phyloP scores from a whole-genome alignment of 1,140 invertebrate genomes.

The Pseudomyrmex sp. region DNA sequence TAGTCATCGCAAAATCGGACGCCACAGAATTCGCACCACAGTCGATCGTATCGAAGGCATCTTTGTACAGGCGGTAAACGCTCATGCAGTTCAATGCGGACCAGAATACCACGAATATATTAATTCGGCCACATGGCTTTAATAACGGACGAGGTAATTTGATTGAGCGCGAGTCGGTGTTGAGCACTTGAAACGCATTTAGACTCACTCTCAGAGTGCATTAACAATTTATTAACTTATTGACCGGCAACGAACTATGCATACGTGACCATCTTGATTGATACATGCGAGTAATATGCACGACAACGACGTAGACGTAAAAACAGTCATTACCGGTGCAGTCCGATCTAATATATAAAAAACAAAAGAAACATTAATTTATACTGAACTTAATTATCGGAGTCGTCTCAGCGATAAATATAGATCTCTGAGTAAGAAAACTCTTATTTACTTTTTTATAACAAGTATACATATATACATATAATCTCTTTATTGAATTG shows the following conservation, averaged over 20 bases:
- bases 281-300: slow-evolving; percentile 22
- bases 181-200: slow-evolving; percentile 16
- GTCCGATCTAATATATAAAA: neutral
- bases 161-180: slow-evolving; percentile 13
- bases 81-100: neutral
- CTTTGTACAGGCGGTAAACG: neutral
- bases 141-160: slow-evolving; percentile 29
- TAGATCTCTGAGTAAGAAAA: no score
- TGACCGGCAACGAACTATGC: slow-evolving; percentile 34
- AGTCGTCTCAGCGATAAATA: no score
- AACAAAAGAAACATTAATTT: no score
- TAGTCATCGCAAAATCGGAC: no score
- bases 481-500: no score
- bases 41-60: neutral
- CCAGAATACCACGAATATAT: neutral
- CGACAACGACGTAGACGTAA: slow-evolving; percentile 59
- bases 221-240: slow-evolving; percentile 56
- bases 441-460: no score
- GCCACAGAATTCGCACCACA: no score
- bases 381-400: no score
- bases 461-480: no score
- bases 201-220: neutral
- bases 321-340: slow-evolving; percentile 29
- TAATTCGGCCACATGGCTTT: slow-evolving; percentile 18
- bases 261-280: slow-evolving; percentile 34